Percentiles rank a stretch among this genome's conserved stretches.
These are phyloP conservation scores for Meriones psammophilus DNA, from an alignment of 2,797 vertebrate species.

Conservation along the genomic window DNA sequence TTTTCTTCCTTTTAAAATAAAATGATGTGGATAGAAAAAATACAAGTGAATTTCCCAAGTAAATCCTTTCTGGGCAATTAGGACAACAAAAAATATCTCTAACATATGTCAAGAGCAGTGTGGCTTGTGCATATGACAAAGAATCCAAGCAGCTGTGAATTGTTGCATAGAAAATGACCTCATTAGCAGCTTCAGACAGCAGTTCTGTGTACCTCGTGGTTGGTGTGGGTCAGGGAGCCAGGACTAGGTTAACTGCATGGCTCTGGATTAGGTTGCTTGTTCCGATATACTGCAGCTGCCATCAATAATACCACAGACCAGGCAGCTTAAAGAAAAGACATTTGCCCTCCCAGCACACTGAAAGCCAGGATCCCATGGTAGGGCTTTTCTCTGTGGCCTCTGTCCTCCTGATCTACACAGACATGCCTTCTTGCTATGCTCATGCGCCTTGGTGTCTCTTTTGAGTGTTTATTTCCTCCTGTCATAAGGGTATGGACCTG, in stretches of 20 bases:
- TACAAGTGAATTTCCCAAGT: neutral
- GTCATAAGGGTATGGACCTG: neutral
- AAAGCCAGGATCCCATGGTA: neutral
- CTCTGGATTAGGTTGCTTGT: neutral
- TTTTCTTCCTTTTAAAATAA: conserved; percentile 28
- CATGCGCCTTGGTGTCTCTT: neutral
- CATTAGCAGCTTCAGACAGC: neutral
- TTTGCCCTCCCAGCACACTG: neutral
- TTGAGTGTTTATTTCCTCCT: neutral
- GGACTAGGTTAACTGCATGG: neutral
- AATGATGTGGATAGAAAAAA: neutral
- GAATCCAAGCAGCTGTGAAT: neutral
- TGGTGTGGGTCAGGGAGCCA: neutral
- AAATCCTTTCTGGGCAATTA: conserved; percentile 1
- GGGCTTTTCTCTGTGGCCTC: neutral
- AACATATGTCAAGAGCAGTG: neutral
- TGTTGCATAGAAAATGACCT: neutral
- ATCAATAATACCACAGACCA: neutral
- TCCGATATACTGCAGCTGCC: neutral
- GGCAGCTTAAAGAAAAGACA: neutral
- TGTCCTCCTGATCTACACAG: neutral
- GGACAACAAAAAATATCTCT: neutral
- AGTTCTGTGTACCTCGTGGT: neutral
- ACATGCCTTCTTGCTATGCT: neutral
- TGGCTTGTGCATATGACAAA: neutral